Percentiles rank a stretch among this genome's conserved stretches.
Evolutionary conservation across 2,113 vertebrate species (phyloP).

Genomic region (Leuciscus idus): DNA sequence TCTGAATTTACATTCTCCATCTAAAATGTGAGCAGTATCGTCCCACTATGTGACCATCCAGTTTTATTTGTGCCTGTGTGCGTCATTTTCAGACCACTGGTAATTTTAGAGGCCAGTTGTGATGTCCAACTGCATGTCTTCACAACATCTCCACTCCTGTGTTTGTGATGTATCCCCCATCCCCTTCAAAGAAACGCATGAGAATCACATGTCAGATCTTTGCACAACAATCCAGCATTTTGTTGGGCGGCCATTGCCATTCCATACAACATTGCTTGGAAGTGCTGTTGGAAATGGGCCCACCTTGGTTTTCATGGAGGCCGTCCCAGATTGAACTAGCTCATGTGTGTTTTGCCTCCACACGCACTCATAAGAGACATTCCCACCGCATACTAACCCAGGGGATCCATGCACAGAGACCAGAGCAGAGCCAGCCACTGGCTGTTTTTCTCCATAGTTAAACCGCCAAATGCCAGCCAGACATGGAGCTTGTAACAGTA

Average conservation of each 20-base stretch:
- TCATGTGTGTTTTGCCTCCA: slow-evolving; percentile 45
- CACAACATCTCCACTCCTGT: slow-evolving; percentile 60
- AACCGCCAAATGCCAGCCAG: slow-evolving; percentile 38
- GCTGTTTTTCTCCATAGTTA: slow-evolving; percentile 31
- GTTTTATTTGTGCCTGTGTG: slow-evolving; percentile 42
- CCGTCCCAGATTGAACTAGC: slow-evolving; percentile 39
- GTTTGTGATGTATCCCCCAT: slow-evolving; percentile 53
- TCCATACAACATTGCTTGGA: slow-evolving; percentile 48
- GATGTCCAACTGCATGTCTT: slow-evolving; percentile 72
- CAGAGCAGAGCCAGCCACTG: slow-evolving; percentile 44
- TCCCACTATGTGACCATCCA: slow-evolving; percentile 48
- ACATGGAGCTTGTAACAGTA: slow-evolving; percentile 8
- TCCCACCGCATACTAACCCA: slow-evolving; percentile 60
- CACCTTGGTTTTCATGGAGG: slow-evolving; percentile 44
- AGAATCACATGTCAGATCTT: slow-evolving; percentile 52
- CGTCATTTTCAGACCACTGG: slow-evolving; percentile 64
- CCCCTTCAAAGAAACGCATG: slow-evolving; percentile 55
- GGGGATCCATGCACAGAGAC: slow-evolving; percentile 41
- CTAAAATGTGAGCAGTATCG: slow-evolving; percentile 41
- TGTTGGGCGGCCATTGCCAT: slow-evolving; percentile 52
- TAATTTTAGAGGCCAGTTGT: slow-evolving; percentile 52
- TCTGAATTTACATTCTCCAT: slow-evolving; percentile 59
- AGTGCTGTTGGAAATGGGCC: slow-evolving; percentile 39
- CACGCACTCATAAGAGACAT: slow-evolving; percentile 62
- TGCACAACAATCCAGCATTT: slow-evolving; percentile 30